These are phyloP conservation scores for Gracilinanus agilis DNA, from an alignment of 2,113 vertebrate genomes.

Conservation along the genomic window DNA sequence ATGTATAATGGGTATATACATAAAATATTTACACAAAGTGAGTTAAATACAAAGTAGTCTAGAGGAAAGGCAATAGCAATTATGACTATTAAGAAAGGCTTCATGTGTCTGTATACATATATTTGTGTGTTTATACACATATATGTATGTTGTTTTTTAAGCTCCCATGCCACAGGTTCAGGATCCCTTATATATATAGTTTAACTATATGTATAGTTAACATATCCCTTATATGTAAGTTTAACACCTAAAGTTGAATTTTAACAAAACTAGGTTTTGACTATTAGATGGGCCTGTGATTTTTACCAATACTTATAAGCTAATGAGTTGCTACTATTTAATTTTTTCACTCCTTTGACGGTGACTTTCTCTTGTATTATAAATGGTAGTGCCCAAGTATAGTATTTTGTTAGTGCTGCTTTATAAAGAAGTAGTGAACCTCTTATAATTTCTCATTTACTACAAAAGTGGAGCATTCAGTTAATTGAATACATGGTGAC, in stretches of 20 bases:
- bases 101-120: background rate
- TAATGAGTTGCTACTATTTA: background rate
- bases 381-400: constrained; percentile 32
- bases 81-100: background rate
- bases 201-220: no score
- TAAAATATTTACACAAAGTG: no score
- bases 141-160: background rate
- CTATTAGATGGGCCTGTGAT: background rate
- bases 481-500: constrained; percentile 78
- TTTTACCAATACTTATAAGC: constrained; percentile 7
- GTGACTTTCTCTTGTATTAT: constrained; percentile 58
- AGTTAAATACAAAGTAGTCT: no score
- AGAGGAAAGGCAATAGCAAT: no score
- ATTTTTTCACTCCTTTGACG: constrained; percentile 22
- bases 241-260: background rate
- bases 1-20: no score
- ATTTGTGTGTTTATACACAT: background rate
- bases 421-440: constrained; percentile 68
- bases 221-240: background rate
- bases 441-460: constrained; percentile 68
- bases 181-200: no score
- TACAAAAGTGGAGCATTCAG: constrained; percentile 72
- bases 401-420: constrained; percentile 53
- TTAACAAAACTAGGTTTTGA: background rate
- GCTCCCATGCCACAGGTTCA: background rate